Base-by-base conservation (phyloP, 2,113 vertebrate species). In the Oriolus oriolus region DNA sequence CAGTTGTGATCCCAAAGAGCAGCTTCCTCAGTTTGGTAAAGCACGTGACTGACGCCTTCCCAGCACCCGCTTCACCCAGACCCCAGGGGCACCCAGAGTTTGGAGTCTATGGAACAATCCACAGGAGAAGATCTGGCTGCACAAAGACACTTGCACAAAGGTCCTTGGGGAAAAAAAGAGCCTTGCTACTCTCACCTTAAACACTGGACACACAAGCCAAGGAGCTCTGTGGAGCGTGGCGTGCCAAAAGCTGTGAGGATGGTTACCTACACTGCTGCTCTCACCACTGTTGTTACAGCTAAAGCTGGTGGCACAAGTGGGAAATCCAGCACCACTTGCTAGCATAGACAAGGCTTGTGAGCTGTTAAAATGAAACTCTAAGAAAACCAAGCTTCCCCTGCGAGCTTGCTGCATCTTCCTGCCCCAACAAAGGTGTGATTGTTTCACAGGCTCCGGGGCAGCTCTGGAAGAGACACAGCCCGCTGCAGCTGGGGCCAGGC, bases 311-410 rank as follows among this genome's bases (percentile, higher is more conserved):
- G 31, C 79, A 61, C 22, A 65, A 85, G 49, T 66, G 59, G 75
- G 63, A 95, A 91, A 80, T 70, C 8, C 8, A 84, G 85, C 19
- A 45, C 16, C 69, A 41, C 52, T 60, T 49, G 56, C 42, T 59
- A 83, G 84, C 64, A 78, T 56, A 73, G 74, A 35, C 61, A 54
- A 76, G 37, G 45, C 53, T 44, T 44, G 41, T 59, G 91, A 89
- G 85, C 89, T 87, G 79, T 20, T 91, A 92, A 96, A 97, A 63
- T 69, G 87, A 96, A 96, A 94, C 70, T 66, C 80, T 37, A 21
- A 91, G 45, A 63, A 89, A 96, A 92, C 59, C 41, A 53, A 28
- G 50, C 44, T 85, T 84, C 92, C 79, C 87, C 94, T 49, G 81
- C 0, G 0, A 93, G 74, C 63, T 65, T 47, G 54, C 49, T 39